phyloP scores from a whole-genome alignment of 2,797 vertebrate genomes.

The Coilia nasus region DNA sequence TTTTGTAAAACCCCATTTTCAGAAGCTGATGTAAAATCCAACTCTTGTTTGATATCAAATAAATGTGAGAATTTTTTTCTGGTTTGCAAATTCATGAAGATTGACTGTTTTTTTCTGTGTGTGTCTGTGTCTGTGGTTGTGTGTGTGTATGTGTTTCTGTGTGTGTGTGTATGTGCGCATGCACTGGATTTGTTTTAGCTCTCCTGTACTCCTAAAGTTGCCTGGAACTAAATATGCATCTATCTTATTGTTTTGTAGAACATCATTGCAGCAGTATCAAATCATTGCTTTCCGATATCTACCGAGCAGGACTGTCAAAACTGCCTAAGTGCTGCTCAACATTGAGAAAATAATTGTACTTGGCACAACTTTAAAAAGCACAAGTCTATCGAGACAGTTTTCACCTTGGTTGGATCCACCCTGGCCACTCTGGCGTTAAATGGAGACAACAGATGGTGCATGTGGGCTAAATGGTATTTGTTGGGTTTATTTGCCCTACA shows the following conservation, averaged over 20 bases:
- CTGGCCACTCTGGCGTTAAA: conserved; percentile 31
- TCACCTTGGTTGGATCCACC: conserved; percentile 29
- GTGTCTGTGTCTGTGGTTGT: background rate
- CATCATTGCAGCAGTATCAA: background rate
- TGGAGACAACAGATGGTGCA: conserved; percentile 38
- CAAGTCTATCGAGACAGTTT: conserved; percentile 16
- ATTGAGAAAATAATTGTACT: conserved; percentile 8
- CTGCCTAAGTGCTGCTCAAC: background rate
- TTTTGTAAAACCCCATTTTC: conserved; percentile 95
- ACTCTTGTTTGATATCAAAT: conserved; percentile 99
- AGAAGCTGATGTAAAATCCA: conserved; percentile 97
- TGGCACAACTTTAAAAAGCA: conserved; percentile 17
- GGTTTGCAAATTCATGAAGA: conserved; percentile 79
- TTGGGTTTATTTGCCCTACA: conserved; percentile 15
- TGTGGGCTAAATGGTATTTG: conserved; percentile 36
- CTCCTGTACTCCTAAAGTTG: background rate
- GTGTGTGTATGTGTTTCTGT: background rate
- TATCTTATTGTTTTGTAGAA: background rate
- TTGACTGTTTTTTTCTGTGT: conserved; percentile 27
- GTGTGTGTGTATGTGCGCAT: no score
- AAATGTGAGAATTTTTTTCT: conserved; percentile 97
- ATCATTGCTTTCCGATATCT: background rate
- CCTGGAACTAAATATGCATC: background rate
- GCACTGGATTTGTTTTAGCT: background rate
- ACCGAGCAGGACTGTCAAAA: background rate